phyloP scores from a whole-genome alignment of 1,140 invertebrate species.

The Sinella curviseta region DNA sequence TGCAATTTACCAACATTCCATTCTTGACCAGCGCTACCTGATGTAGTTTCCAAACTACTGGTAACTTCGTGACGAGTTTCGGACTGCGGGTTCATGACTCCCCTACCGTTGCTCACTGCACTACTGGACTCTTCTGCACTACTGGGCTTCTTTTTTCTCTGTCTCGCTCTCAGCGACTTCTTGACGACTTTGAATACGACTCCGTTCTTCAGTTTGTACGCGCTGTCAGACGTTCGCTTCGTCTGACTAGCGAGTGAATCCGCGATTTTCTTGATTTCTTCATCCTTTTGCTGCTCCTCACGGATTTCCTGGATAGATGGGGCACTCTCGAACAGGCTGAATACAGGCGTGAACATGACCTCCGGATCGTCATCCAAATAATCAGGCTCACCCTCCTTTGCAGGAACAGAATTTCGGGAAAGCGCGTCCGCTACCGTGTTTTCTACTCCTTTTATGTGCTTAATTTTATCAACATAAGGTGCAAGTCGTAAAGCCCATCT shows the following conservation, averaged over 20 bases:
- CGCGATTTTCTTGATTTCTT: background rate
- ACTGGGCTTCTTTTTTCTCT: background rate
- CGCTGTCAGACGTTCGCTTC: background rate
- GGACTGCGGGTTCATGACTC: background rate
- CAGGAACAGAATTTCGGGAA: constrained; percentile 33
- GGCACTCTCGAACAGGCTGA: background rate
- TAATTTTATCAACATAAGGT: constrained; percentile 29
- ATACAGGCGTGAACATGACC: background rate
- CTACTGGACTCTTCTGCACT: too few species aligned
- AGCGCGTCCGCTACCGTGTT: constrained; percentile 46
- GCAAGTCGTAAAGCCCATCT: background rate
- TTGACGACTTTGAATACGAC: background rate
- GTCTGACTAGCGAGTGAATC: background rate
- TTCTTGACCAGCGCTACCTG: background rate
- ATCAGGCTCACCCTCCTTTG: background rate
- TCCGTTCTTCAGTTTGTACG: background rate
- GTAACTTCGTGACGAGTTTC: background rate
- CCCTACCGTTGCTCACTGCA: background rate
- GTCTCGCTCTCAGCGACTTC: background rate
- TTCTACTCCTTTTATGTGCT: constrained; percentile 42
- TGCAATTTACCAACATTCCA: background rate
- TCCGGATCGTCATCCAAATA: constrained; percentile 15
- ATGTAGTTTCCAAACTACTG: background rate
- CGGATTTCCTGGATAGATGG: background rate
- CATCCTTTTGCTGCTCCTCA: background rate